Evolutionary conservation across 2,797 vertebrate species (phyloP).

Genomic region (Periophthalmus magnuspinnatus): DNA sequence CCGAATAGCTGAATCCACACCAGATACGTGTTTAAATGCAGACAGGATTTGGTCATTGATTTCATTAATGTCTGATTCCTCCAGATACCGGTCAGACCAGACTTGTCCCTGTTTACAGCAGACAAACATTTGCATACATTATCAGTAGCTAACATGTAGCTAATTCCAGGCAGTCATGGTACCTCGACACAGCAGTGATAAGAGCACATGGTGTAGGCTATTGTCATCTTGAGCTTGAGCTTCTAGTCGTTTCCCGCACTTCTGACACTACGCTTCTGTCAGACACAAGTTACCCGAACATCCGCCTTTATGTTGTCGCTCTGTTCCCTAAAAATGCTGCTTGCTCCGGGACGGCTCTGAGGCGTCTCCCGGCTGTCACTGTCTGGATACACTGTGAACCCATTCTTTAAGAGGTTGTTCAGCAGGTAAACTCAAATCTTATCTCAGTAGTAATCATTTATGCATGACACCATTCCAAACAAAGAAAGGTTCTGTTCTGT

Average conservation of each 20-base stretch:
- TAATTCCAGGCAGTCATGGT: no score
- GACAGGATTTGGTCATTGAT: no score
- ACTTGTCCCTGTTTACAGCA: no score
- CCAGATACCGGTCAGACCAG: no score
- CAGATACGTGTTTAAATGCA: no score
- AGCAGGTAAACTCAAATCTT: slow-evolving; percentile 52
- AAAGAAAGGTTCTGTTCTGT: no score
- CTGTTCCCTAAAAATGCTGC: slow-evolving; percentile 48
- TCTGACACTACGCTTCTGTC: slow-evolving; percentile 30
- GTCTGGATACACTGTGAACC: slow-evolving; percentile 58
- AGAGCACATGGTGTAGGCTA: not conserved
- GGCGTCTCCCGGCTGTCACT: slow-evolving; percentile 71
- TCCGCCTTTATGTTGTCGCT: slow-evolving; percentile 35
- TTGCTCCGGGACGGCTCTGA: slow-evolving; percentile 73
- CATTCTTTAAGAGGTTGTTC: slow-evolving; percentile 59
- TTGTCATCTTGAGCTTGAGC: not conserved
- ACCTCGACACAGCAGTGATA: no score
- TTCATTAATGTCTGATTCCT: no score
- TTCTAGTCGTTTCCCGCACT: slow-evolving; percentile 1
- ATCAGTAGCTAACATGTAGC: no score
- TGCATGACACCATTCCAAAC: slow-evolving; percentile 5
- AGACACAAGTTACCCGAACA: slow-evolving; percentile 32
- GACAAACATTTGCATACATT: no score
- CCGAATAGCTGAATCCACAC: no score
- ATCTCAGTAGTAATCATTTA: slow-evolving; percentile 25